Evolutionary conservation across 92 coral and sea anemone genomes (phyloP).

Genomic region (Epizoanthus ramosus): DNA sequence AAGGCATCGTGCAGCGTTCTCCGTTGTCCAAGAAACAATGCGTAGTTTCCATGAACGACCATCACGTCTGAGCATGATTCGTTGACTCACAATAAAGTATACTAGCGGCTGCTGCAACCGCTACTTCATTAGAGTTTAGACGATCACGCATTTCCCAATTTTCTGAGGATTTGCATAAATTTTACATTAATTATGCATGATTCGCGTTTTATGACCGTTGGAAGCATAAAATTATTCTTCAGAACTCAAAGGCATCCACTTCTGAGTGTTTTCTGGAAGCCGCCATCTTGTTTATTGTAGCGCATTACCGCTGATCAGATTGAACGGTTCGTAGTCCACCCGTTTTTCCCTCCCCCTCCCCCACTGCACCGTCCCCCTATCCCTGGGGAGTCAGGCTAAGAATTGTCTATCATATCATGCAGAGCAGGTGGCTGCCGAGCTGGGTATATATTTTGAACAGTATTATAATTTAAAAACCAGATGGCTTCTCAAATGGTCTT

Average conservation of each 20-base stretch:
- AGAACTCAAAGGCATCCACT: background rate
- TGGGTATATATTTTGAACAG: too few species aligned
- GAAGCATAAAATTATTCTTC: background rate
- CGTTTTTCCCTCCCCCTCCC: too few species aligned
- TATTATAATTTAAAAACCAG: background rate
- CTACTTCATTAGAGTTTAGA: too few species aligned
- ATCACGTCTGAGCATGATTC: background rate
- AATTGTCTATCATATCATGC: too few species aligned
- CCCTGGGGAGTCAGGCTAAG: background rate
- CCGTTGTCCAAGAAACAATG: too few species aligned
- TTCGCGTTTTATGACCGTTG: background rate
- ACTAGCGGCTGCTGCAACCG: background rate
- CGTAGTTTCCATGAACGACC: too few species aligned
- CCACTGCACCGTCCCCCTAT: too few species aligned
- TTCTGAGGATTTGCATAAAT: slow-evolving; percentile 10
- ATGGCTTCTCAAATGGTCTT: background rate
- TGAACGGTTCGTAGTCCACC: too few species aligned
- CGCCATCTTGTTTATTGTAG: too few species aligned
- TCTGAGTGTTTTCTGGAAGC: background rate
- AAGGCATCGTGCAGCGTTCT: too few species aligned
- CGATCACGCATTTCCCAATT: background rate
- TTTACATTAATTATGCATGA: slow-evolving; percentile 22
- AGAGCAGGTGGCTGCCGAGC: background rate
- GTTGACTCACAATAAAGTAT: background rate
- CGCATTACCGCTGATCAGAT: too few species aligned